Evolutionary conservation across 1,140 invertebrate genomes (phyloP).

Genomic region (Belonocnema kinseyi): DNA sequence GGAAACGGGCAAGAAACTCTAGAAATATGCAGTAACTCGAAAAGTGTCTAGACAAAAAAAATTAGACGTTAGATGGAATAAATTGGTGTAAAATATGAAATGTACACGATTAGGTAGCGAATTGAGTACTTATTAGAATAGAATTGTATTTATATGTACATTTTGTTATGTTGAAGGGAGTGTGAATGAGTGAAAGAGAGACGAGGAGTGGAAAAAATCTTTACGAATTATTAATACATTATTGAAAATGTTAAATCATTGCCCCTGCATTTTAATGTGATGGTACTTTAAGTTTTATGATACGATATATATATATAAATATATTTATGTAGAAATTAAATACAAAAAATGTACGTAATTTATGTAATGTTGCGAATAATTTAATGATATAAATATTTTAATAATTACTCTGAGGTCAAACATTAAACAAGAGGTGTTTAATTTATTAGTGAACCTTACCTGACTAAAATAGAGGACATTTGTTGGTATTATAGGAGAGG

Average conservation of each 20-base stretch:
- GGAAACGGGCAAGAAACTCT: constrained; percentile 6
- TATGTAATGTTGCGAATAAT: constrained; percentile 24
- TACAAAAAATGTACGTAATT: constrained; percentile 19
- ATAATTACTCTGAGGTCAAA: constrained; percentile 8
- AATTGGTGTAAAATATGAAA: constrained; percentile 10
- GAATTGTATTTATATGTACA: constrained; percentile 46
- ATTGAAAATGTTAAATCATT: constrained; percentile 21
- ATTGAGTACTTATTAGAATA: constrained; percentile 41
- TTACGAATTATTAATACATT: constrained; percentile 9
- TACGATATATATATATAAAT: constrained; percentile 22
- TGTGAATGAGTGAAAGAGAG: neutral
- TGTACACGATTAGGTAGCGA: constrained; percentile 28
- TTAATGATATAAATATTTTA: constrained; percentile 29
- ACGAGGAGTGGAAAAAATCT: neutral
- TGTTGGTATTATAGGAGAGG: too few relatives aligned
- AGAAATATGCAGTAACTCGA: neutral
- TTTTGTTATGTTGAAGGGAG: constrained; percentile 29
- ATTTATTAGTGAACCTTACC: neutral
- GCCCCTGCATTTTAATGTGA: constrained; percentile 27
- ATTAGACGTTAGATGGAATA: constrained; percentile 21
- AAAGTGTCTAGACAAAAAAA: constrained; percentile 1
- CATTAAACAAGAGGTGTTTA: neutral
- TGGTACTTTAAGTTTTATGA: constrained; percentile 26
- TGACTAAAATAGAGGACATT: too few relatives aligned
- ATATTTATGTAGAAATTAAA: constrained; percentile 3